Percentiles rank a stretch among this genome's conserved stretches.
Conservation (phyloP, 2,797 vertebrate genomes). For the Limnodromus scolopaceus region DNA sequence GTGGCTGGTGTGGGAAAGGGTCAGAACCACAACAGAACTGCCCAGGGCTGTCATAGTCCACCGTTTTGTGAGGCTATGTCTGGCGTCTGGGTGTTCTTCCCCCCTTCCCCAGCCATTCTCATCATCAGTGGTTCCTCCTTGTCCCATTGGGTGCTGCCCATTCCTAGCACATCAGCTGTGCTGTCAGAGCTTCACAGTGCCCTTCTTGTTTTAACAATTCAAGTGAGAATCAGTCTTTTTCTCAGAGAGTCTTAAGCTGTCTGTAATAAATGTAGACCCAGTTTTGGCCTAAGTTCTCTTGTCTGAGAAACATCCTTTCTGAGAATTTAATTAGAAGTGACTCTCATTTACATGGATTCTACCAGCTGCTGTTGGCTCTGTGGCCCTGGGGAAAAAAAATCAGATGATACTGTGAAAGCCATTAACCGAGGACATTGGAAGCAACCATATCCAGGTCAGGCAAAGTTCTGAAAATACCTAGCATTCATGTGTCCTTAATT, state of each 20-base stretch:
- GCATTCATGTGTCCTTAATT: neutral
- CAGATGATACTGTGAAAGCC: neutral
- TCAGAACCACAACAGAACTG: neutral
- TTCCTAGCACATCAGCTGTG: neutral
- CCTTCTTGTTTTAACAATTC: neutral
- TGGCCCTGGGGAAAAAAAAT: neutral
- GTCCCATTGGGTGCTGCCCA: neutral
- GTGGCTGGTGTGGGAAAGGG: fast-evolving
- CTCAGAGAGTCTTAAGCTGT: neutral
- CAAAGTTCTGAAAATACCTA: constrained; percentile 12
- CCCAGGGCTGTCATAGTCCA: fast-evolving
- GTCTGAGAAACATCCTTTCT: neutral
- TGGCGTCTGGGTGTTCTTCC: neutral
- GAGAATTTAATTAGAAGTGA: constrained; percentile 34
- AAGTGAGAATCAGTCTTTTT: neutral
- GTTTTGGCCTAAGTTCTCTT: neutral
- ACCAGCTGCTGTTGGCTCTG: neutral
- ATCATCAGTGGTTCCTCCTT: neutral
- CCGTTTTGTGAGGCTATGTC: neutral
- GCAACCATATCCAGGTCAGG: neutral
- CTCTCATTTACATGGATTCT: constrained; percentile 31
- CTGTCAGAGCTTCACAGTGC: neutral
- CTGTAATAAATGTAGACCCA: constrained; percentile 12
- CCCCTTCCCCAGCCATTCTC: neutral
- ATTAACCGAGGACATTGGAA: neutral